Evolutionary conservation across 2,113 vertebrate species (phyloP).

Genomic region (Anseranas semipalmata): DNA sequence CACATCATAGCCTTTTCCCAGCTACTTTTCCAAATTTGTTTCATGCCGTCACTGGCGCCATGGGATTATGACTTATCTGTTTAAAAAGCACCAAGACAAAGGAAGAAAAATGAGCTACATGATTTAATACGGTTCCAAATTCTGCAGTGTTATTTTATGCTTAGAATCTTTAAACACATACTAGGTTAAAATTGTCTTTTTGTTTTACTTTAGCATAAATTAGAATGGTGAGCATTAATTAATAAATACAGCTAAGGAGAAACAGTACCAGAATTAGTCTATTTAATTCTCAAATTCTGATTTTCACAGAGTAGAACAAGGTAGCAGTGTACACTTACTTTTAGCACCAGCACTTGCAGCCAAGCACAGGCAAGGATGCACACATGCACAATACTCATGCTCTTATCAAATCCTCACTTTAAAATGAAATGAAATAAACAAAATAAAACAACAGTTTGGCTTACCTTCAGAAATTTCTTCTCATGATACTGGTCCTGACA

Average conservation of each 20-base stretch:
- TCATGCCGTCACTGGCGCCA: background rate
- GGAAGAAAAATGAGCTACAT: background rate
- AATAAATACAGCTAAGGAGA: background rate
- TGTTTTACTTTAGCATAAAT: background rate
- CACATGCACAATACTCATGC: background rate
- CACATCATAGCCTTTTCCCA: background rate
- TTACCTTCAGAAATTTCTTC: background rate
- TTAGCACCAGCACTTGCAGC: background rate
- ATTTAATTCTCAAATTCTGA: background rate
- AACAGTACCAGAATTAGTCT: background rate
- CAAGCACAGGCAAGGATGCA: background rate
- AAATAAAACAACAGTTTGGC: background rate
- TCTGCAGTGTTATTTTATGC: background rate
- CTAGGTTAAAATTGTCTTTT: background rate
- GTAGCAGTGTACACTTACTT: background rate
- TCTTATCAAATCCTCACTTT: background rate
- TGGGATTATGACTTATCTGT: background rate
- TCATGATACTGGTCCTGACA: background rate
- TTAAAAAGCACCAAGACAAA: background rate
- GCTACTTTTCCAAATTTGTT: background rate
- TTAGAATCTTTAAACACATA: background rate
- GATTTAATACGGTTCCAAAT: background rate
- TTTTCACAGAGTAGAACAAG: background rate
- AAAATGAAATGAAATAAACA: background rate
- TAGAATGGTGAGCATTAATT: background rate